phyloP scores from a whole-genome alignment of 2,113 vertebrate species.

The Gambusia affinis region DNA sequence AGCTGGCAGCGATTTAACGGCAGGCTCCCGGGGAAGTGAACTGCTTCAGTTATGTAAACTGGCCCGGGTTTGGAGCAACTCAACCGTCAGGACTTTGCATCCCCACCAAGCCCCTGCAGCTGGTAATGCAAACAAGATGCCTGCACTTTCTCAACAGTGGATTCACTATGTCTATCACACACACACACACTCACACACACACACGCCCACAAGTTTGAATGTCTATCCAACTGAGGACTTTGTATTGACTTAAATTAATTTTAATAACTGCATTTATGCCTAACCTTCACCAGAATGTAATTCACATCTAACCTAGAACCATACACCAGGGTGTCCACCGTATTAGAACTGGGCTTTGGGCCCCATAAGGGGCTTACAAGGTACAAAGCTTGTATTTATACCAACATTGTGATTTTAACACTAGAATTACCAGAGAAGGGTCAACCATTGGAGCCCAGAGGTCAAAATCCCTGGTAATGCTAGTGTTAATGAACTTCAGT shows the following conservation, averaged over 20 bases:
- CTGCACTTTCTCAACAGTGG: conserved; percentile 39
- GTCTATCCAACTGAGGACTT: neutral
- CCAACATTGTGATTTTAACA: too few relatives aligned
- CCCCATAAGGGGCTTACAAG: too few relatives aligned
- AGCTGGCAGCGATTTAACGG: conserved; percentile 73
- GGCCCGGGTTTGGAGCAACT: conserved; percentile 70
- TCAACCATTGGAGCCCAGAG: too few relatives aligned
- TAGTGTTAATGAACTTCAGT: too few relatives aligned
- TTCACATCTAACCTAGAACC: too few relatives aligned
- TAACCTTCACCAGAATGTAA: too few relatives aligned
- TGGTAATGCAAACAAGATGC: conserved; percentile 77
- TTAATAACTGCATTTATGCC: too few relatives aligned
- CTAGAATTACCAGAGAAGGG: too few relatives aligned
- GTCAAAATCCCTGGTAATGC: too few relatives aligned
- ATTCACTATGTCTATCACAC: conserved; percentile 20
- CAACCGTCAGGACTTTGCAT: conserved; percentile 83
- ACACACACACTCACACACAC: neutral
- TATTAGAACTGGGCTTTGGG: neutral
- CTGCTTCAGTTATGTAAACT: conserved; percentile 85
- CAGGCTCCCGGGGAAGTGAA: conserved; percentile 62
- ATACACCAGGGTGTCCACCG: neutral
- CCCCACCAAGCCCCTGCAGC: conserved; percentile 68
- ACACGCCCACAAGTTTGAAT: neutral
- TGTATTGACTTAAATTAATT: neutral
- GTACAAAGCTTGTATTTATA: too few relatives aligned